phyloP scores from a whole-genome alignment of 2,888 invertebrate genomes.

The Metalampra italica region DNA sequence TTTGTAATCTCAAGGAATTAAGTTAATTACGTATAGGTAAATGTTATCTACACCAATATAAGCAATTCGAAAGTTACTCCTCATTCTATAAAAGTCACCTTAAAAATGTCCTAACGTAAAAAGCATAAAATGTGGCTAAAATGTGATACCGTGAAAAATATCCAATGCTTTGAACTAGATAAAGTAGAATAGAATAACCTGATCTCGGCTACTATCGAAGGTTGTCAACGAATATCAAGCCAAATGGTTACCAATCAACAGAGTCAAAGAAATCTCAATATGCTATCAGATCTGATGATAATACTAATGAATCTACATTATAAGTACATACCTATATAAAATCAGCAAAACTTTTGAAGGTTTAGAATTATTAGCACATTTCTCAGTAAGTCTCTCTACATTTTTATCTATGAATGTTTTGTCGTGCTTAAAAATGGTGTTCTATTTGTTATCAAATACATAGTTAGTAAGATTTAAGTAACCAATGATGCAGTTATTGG shows the following conservation, averaged over 20 bases:
- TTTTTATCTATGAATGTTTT: slow-evolving; percentile 80
- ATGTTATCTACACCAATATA: slow-evolving; percentile 57
- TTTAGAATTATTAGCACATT: slow-evolving; percentile 79
- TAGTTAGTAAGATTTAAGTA: slow-evolving; percentile 75
- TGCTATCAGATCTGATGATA: slow-evolving; percentile 59
- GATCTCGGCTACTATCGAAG: slow-evolving; percentile 71
- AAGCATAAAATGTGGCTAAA: slow-evolving; percentile 53
- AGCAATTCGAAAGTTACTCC: slow-evolving; percentile 53
- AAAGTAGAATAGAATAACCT: slow-evolving; percentile 51
- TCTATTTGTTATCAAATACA: slow-evolving; percentile 79
- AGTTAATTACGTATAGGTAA: slow-evolving; percentile 62
- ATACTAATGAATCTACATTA: slow-evolving; percentile 54
- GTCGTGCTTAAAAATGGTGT: slow-evolving; percentile 80
- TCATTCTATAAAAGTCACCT: slow-evolving; percentile 45
- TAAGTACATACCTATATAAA: slow-evolving; percentile 39
- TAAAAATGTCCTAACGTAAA: slow-evolving; percentile 34
- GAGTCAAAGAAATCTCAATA: slow-evolving; percentile 53
- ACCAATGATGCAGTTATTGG: slow-evolving; percentile 77
- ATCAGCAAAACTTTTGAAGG: slow-evolving; percentile 58
- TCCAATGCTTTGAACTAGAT: slow-evolving; percentile 67
- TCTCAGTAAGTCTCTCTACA: slow-evolving; percentile 80
- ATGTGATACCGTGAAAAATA: slow-evolving; percentile 67
- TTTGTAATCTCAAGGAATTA: slow-evolving; percentile 67
- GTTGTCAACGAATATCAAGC: slow-evolving; percentile 65
- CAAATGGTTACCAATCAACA: slow-evolving; percentile 39